phyloP scores from a whole-genome alignment of 2,113 vertebrate genomes.

The Fulica atra region DNA sequence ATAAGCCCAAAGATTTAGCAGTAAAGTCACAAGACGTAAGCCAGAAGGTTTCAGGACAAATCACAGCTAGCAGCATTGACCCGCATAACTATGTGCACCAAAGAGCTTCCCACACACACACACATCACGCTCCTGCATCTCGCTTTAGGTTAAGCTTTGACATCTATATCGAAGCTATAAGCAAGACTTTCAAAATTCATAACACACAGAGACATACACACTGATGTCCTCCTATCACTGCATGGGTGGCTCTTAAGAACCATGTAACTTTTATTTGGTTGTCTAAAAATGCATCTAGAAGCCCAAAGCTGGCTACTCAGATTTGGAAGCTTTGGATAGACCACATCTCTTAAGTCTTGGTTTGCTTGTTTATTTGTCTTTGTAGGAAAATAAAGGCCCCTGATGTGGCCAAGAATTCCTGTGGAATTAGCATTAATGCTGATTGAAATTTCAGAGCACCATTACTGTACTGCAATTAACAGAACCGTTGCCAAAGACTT shows the following conservation, averaged over 20 bases:
- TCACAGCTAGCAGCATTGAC: background rate
- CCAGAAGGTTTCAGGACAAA: background rate
- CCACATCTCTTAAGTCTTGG: background rate
- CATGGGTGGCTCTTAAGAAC: background rate
- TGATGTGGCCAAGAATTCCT: background rate
- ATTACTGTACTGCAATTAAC: background rate
- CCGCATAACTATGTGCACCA: background rate
- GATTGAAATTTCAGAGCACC: background rate
- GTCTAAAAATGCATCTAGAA: background rate
- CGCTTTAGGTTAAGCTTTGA: background rate
- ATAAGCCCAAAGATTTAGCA: background rate
- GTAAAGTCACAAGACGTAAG: background rate
- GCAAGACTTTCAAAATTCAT: background rate
- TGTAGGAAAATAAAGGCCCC: background rate
- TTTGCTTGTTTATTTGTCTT: background rate
- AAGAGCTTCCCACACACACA: background rate
- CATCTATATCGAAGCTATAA: background rate
- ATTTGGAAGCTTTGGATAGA: background rate
- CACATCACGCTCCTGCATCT: background rate
- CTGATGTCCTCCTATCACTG: background rate
- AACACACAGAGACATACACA: background rate
- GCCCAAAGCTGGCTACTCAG: rapidly evolving
- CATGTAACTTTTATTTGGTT: background rate
- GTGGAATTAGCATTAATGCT: background rate
- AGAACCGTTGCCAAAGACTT: slow-evolving; percentile 5